Evolutionary conservation across 2,797 vertebrate genomes (phyloP).

Genomic region (Epinephelus malabaricus): DNA sequence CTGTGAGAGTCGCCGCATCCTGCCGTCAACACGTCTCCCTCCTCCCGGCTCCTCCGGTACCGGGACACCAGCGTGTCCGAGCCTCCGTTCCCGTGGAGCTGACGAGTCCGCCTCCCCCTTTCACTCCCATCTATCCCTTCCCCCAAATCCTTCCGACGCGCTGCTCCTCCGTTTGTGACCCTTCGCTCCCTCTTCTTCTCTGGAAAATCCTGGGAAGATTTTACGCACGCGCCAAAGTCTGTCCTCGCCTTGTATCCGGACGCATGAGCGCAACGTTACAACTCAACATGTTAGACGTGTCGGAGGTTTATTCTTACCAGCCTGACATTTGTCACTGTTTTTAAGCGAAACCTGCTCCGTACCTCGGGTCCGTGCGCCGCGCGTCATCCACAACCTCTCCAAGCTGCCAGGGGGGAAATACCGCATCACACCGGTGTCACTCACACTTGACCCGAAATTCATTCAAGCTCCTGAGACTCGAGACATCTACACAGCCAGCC

Average conservation of each 20-base stretch:
- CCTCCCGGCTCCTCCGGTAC: neutral
- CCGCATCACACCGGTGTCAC: slow-evolving; percentile 8
- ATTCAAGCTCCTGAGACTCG: neutral
- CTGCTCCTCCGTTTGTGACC: neutral
- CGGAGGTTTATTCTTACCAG: neutral
- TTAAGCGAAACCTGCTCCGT: neutral
- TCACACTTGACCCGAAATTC: neutral
- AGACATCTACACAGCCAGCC: neutral
- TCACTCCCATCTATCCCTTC: too few species aligned
- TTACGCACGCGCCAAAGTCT: slow-evolving; percentile 53
- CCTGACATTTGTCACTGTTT: neutral
- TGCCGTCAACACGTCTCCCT: neutral
- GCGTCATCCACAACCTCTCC: slow-evolving; percentile 44
- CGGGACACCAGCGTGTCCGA: neutral
- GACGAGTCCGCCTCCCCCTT: neutral
- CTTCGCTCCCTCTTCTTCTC: too few species aligned
- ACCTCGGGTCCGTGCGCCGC: slow-evolving; percentile 13
- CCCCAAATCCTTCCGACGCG: neutral
- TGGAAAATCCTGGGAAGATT: slow-evolving; percentile 9
- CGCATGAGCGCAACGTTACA: too few species aligned
- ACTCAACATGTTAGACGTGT: neutral
- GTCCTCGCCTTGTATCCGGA: neutral
- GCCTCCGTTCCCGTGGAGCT: neutral
- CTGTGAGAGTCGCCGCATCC: neutral
- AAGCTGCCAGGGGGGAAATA: slow-evolving; percentile 4